Conservation (phyloP, 1,140 invertebrate species). For the Hypothenemus hampei region DNA sequence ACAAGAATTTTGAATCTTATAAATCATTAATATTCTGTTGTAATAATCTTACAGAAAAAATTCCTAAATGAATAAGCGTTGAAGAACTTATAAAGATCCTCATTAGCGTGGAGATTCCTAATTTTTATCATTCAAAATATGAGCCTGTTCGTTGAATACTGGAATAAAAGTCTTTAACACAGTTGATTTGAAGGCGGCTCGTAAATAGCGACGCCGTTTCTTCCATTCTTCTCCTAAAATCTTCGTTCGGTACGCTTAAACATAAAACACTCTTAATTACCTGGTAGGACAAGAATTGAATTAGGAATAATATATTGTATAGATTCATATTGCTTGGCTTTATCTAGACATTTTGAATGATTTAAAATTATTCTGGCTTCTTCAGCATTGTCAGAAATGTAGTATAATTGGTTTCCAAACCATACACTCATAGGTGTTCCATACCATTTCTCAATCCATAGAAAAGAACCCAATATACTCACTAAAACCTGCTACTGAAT, state of each 20-base stretch:
- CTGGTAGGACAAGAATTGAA: background rate
- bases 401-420: slow-evolving; percentile 1
- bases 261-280: background rate
- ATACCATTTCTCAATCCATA: background rate
- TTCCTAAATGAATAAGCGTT: background rate
- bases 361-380: slow-evolving; percentile 4
- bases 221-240: slow-evolving; percentile 3
- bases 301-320: background rate
- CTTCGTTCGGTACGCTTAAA: no score
- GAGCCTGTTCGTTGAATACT: background rate
- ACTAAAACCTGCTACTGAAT: background rate
- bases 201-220: background rate
- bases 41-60: slow-evolving; percentile 11
- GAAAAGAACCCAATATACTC: background rate
- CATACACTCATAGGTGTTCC: slow-evolving; percentile 1
- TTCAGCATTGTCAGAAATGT: background rate
- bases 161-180: background rate
- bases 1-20: no score
- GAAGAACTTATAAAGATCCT: slow-evolving; percentile 7
- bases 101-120: background rate
- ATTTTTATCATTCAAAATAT: background rate
- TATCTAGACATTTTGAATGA: slow-evolving; percentile 3
- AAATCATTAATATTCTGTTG: no score
- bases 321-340: background rate
- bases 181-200: background rate